Evolutionary conservation across 2,888 invertebrate genomes (phyloP).

Genomic region (Lissocephala sabroskyi): DNA sequence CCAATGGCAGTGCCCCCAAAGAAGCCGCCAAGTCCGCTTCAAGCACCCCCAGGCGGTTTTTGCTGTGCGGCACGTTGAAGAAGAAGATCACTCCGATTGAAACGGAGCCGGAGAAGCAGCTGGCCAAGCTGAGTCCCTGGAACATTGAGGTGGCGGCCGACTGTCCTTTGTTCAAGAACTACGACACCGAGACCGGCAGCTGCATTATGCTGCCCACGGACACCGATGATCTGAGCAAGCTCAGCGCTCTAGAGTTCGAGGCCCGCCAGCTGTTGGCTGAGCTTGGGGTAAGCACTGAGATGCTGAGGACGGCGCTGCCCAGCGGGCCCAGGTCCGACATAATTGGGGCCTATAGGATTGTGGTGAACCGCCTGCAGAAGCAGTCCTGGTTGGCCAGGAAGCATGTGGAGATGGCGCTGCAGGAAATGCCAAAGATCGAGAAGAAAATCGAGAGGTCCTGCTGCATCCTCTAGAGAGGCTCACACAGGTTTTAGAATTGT

Average conservation of each 20-base stretch:
- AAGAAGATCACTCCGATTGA: slow-evolving; percentile 72
- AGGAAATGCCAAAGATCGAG: slow-evolving; percentile 67
- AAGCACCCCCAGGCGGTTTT: slow-evolving; percentile 53
- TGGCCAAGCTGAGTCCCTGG: slow-evolving; percentile 57
- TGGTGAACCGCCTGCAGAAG: slow-evolving; percentile 76
- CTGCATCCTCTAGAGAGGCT: slow-evolving; percentile 62
- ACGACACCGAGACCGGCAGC: slow-evolving; percentile 72
- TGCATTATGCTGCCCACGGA: slow-evolving; percentile 73
- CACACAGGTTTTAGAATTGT: slow-evolving; percentile 1
- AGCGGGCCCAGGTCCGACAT: slow-evolving; percentile 78
- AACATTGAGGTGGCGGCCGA: slow-evolving; percentile 58
- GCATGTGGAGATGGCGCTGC: slow-evolving; percentile 70
- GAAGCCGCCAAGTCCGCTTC: slow-evolving; percentile 44
- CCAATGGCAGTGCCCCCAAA: slow-evolving; percentile 7
- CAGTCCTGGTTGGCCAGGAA: slow-evolving; percentile 71
- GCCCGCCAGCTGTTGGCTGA: slow-evolving; percentile 74
- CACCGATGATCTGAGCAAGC: slow-evolving; percentile 67
- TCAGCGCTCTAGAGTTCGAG: slow-evolving; percentile 73
- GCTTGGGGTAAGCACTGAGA: slow-evolving; percentile 76
- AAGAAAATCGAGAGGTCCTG: slow-evolving; percentile 66
- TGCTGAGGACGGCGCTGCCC: slow-evolving; percentile 75
- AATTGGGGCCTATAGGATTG: slow-evolving; percentile 81
- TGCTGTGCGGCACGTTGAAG: slow-evolving; percentile 70
- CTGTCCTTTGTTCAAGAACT: slow-evolving; percentile 69
- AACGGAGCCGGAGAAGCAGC: slow-evolving; percentile 61